Base-by-base conservation (phyloP, 2,888 invertebrate species). In the Microctonus aethiopoides region DNA sequence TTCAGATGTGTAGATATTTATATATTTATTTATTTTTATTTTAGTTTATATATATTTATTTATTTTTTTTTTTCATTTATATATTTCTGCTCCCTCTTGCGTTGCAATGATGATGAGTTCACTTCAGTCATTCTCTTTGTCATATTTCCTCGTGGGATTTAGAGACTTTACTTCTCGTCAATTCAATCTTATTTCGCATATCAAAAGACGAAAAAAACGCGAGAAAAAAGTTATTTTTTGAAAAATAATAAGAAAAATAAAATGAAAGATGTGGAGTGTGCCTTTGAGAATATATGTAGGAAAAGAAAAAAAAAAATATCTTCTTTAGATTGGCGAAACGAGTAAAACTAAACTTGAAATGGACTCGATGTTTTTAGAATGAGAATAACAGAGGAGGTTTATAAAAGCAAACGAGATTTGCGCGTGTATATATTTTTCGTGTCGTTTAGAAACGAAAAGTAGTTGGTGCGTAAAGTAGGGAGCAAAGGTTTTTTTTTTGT, bases 401-500 rank as follows among this genome's bases (percentile, higher is more conserved):
- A 46, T 16, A n/a, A n/a, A 46, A 16, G 16, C 7, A 20, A 16
- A 46, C 16, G 46, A 46, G 46, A 46, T 46, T 46, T 46, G 46
- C 46, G 5, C 5, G 20, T 46, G 26, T 62, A 51, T 62, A 62
- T 26, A 24, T 22, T 4, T 16, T 16, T 16, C 29, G 51, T 46
- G n/a, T 22, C 6, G 26, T 11, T n/a, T n/a, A 39, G 39, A 61
- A 46, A 46, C 46, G 46, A 46, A 46, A 46, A 46, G 46, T 16
- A 46, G 46, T 46, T 46, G 46, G 46, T 46, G 16, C 16, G 16
- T 46, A n/a, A 46, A 46, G 46, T 46, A 46, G 46, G 16, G 46
- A 46, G 46, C 16, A 16, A 16, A 16, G 46, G 46, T n/a, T n/a
- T n/a, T n/a, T n/a, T n/a, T n/a, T 16, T 46, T 16, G 80, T 79